Conservation (phyloP, 2,888 invertebrate species). For the Nesidiocoris tenuis region DNA sequence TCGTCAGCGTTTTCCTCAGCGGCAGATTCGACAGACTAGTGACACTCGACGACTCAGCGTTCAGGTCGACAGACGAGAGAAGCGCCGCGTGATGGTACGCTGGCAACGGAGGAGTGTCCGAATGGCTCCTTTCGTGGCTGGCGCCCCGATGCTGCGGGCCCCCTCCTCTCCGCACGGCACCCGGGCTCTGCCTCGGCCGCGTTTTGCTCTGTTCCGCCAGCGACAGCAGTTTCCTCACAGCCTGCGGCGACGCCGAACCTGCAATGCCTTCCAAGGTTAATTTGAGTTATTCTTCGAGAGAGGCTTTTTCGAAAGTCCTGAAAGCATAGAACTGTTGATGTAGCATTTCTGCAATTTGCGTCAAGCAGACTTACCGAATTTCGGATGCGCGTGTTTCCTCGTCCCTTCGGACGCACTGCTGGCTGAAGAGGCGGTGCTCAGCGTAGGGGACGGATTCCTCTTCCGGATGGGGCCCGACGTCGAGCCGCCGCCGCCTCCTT, state of each 20-base stretch:
- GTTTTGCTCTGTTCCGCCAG: conserved; percentile 86
- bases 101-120: conserved; percentile 63
- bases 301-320: conserved; percentile 4
- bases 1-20: conserved; percentile 75
- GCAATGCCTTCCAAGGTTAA: conserved; percentile 32
- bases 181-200: conserved; percentile 70
- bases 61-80: conserved; percentile 73
- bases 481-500: conserved; percentile 48
- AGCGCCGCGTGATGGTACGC: conserved; percentile 48
- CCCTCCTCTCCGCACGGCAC: conserved; percentile 48
- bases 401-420: conserved; percentile 74
- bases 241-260: conserved; percentile 94
- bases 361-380: conserved; percentile 57
- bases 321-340: no score
- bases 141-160: conserved; percentile 55
- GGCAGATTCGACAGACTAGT: conserved; percentile 89
- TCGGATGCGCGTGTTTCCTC: conserved; percentile 53
- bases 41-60: conserved; percentile 92
- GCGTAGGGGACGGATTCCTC: conserved; percentile 87
- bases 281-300: conserved; percentile 31
- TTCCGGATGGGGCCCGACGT: conserved; percentile 61
- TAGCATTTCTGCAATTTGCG: no score
- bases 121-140: conserved; percentile 81
- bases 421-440: conserved; percentile 88
- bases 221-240: conserved; percentile 91